Base-by-base conservation (phyloP, 2,888 invertebrate genomes). In the Drosophila macrothrix region DNA sequence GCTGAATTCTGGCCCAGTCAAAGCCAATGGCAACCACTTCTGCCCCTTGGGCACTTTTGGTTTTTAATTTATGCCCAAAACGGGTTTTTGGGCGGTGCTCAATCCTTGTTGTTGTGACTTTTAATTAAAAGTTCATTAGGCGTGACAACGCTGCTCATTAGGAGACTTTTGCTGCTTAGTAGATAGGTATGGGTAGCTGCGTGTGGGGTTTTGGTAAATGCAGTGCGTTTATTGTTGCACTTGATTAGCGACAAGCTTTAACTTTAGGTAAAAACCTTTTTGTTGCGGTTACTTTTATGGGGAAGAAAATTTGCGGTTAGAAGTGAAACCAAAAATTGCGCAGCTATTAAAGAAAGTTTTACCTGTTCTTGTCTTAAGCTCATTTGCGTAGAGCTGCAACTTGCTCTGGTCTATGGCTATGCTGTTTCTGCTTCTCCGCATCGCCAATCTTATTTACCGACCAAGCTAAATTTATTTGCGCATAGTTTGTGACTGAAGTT, bases 101-200 rank as follows among this genome's bases (percentile, higher is more conserved):
- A 61, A 70, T 60, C 70, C 52, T 37, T 72, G 64, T 82, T 82
- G 73, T 68, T 76, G 56, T 77, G 69, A 70, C 88, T 80, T 84
- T 82, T 88, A 87, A 90, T 85, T 90, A 87, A 90, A 90, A 85
- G 88, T 90, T 90, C 88, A 87, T 87, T 88, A 88, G 80, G 82
- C 90, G 75, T 82, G 82, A 83, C 82, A 83, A 76, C 76, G 70
- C 68, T 71, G 82, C 76, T 88, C 87, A 85, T 87, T 87, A 85
- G 80, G 62, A 60, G 61, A 60, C 68, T 73, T 87, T 79, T 72
- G 70, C 64, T 70, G 53, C 33, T 64, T 5, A 7, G 25, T 33
- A 37, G 1, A 28, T 62, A 3, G 7, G 29, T 33, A 31, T 2
- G 31, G 37, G 28, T 31, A 19, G 29, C 28, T 25, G 28, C 14